Evolutionary conservation across 2,888 invertebrate genomes (phyloP), one percentile per base, ranked within the genome.

Genomic region (Oscheius sp.): DNA sequence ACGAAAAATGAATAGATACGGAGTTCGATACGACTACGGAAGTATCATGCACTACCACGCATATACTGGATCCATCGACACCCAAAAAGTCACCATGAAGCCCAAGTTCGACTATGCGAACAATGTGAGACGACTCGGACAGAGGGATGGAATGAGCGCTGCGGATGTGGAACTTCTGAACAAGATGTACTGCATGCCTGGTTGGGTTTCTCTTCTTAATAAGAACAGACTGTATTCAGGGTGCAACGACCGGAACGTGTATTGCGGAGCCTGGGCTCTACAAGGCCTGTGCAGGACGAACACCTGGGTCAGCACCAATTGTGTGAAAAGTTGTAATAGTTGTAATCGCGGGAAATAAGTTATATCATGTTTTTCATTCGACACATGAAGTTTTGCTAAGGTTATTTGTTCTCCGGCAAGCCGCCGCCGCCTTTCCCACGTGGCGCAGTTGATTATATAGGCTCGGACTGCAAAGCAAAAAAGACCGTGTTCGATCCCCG

Each of bases 241-340:
- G 13, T 86, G 86, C 63, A 76, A 79, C 50, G 88, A 88, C 71
- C 82, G 77, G 50, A 86, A 86, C 71, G 81, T 88, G 11, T 88
- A 87, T 73, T 88, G 88, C 70, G 88, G 88, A 10, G 83, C 84
- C 7, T 88, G 88, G 88, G 85, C 87, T 29, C 77, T 82, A 2
- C 74, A 78, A 35, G 77, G 80, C 51, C 77, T 86, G 7, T 88
- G 88, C 62, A 77, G 74, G 2, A 76, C 79, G 35, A 66, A 82
- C 32, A 76, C 71, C 42, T 88, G 85, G 85, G 84, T 88, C 79
- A 58, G 62, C 29, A 79, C 68, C 50, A 88, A 88, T 65, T 88
- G 88, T 55, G 72, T 78, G 58, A 88, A 88, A 70, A 86, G 86
- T 65, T 88, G 87, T 59, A 84, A 82, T 72, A 73, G 80, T 13